Evolutionary conservation across 2,797 vertebrate species (phyloP).

Genomic region (Gallirallus australis): DNA sequence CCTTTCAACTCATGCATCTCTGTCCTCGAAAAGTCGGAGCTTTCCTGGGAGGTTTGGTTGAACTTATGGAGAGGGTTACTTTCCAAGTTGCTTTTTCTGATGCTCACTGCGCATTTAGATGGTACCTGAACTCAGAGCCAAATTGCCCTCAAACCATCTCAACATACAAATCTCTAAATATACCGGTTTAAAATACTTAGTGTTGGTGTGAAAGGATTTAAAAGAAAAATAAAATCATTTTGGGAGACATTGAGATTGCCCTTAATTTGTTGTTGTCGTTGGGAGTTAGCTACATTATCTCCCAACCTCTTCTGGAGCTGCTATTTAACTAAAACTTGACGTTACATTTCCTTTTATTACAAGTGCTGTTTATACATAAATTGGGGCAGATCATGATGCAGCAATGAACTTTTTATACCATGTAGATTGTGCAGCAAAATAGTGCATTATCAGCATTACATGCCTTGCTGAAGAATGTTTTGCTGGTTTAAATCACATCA

Average conservation of each 20-base stretch:
- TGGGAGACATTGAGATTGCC: background rate
- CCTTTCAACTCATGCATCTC: background rate
- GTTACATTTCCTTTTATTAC: conserved; percentile 36
- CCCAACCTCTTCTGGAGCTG: background rate
- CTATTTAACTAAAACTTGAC: conserved; percentile 9
- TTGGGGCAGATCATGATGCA: conserved; percentile 1
- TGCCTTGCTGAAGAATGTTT: conserved; percentile 18
- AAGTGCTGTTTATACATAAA: background rate
- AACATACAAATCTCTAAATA: background rate
- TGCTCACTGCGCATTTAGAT: background rate
- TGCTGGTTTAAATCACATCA: conserved; percentile 4
- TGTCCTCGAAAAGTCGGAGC: background rate
- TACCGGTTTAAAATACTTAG: background rate
- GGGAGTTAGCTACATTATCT: background rate
- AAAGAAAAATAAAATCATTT: background rate
- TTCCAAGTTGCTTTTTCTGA: background rate
- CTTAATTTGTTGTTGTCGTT: background rate
- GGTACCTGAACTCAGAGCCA: background rate
- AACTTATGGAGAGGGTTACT: background rate
- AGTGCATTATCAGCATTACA: conserved; percentile 29
- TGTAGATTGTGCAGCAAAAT: conserved; percentile 28
- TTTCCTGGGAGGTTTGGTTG: background rate
- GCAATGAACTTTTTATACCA: conserved; percentile 40
- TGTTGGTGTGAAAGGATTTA: background rate
- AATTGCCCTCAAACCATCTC: background rate